Conservation (phyloP, 2,113 vertebrate species). For the Andinoacara biseriatus region DNA sequence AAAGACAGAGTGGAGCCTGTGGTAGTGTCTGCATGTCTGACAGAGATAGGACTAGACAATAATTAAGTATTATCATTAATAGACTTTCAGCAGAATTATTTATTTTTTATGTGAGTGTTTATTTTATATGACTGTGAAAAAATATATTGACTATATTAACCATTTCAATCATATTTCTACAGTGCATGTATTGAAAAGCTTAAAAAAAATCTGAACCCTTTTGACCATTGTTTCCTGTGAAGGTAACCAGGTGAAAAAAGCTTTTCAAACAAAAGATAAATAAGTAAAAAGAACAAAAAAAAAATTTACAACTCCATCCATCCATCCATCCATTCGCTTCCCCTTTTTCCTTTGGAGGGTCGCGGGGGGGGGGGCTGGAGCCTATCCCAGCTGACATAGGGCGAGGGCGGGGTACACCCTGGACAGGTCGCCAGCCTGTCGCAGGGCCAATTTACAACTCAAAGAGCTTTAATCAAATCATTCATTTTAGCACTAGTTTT, state of each 20-base stretch:
- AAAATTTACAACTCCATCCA: no score
- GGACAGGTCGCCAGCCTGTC: no score
- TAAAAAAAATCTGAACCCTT: background rate
- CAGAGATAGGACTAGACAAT: conserved; percentile 23
- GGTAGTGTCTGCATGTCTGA: conserved; percentile 68
- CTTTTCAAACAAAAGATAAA: background rate
- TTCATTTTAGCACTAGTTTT: background rate
- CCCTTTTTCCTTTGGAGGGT: no score
- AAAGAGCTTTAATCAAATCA: background rate
- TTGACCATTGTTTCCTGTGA: background rate
- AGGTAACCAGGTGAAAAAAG: background rate
- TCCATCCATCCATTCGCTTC: no score
- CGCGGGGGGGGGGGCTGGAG: no score
- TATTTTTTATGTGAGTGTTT: no score
- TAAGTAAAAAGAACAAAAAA: background rate
- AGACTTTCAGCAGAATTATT: background rate
- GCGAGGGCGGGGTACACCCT: no score
- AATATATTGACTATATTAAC: background rate
- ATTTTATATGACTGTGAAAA: no score
- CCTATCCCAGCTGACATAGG: no score
- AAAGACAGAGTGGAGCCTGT: conserved; percentile 57
- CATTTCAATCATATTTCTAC: background rate
- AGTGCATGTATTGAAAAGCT: background rate
- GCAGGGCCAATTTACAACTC: background rate
- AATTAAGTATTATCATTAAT: conserved; percentile 24